Base-by-base conservation (phyloP, 2,888 invertebrate genomes). In the Belgica antarctica region DNA sequence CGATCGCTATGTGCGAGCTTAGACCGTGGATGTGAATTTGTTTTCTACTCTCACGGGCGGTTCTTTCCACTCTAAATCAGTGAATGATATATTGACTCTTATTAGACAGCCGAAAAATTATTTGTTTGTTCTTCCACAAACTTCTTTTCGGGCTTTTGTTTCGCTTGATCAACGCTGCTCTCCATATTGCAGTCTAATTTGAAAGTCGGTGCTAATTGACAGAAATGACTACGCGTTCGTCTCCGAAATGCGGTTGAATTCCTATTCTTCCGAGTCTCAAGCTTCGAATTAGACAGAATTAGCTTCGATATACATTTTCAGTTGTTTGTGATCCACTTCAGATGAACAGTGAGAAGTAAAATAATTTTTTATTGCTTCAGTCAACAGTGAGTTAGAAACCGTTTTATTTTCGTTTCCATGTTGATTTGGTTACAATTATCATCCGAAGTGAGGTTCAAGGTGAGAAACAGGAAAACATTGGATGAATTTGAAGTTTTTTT, bases 41-140 rank as follows among this genome's bases (percentile, higher is more conserved):
- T n/a, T n/a, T n/a, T 31, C 12, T 31, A 8, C 52, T 52, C 52
- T 52, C 52, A 8, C 34, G 12, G 12, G 34, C 5, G 12, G 7
- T 52, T 52, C 52, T 59, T 22, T 57, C 27, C 59, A 27, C 59
- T 27, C 2, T 12, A 59, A 59, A 27, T 27, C n/a, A 25, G n/a
- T 68, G 68, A 68, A 57, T 68, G 68, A 68, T 68, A 68, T 68
- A 68, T 68, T 28, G 68, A 52, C 68, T 68, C 27, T 57, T 52
- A 68, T 47, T 68, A 68, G 68, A 52, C 68, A n/a, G 57, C 19
- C 57, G 47, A 52, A 57, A 57, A 68, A 68, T 68, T 68, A 47
- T 52, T 68, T 68, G 57, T 68, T 34, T 65, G 7, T 17, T 57
- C 10, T 59, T 15, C 59, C 7, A n/a, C 59, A 2, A 24, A 25